phyloP scores from a whole-genome alignment of 2,888 invertebrate species.

The Acrobasis consociella region DNA sequence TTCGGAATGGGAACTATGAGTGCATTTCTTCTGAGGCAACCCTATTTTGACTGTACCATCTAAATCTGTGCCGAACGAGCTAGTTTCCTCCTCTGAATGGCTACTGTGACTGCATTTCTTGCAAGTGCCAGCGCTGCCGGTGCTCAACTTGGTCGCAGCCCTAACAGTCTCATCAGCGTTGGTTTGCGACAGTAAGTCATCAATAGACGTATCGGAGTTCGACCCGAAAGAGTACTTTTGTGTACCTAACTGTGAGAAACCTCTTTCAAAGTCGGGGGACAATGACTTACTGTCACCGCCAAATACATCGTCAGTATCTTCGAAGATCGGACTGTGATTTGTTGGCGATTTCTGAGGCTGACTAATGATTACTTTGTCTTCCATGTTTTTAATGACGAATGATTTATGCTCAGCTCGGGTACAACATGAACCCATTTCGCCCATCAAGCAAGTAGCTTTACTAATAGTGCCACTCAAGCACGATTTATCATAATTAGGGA shows the following conservation, averaged over 20 bases:
- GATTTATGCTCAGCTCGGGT: constrained; percentile 68
- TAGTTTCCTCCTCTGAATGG: constrained; percentile 89
- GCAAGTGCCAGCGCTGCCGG: constrained; percentile 78
- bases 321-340: constrained; percentile 83
- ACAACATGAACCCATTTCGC: constrained; percentile 74
- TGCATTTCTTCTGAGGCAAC: constrained; percentile 90
- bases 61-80: constrained; percentile 89
- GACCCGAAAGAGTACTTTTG: constrained; percentile 81
- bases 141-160: constrained; percentile 73
- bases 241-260: constrained; percentile 63
- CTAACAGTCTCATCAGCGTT: constrained; percentile 83
- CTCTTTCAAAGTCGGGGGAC: constrained; percentile 82
- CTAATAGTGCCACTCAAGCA: constrained; percentile 75
- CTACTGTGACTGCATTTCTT: constrained; percentile 87
- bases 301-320: constrained; percentile 85
- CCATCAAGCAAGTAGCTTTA: constrained; percentile 74
- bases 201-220: constrained; percentile 85
- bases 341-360: constrained; percentile 85
- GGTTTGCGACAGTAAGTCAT: constrained; percentile 83
- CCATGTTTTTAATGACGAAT: constrained; percentile 63
- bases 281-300: constrained; percentile 83
- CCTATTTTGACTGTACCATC: constrained; percentile 92
- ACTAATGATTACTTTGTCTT: constrained; percentile 81
- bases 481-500: constrained; percentile 74
- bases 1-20: constrained; percentile 92